A percentile compares a stretch with the other conserved stretches of the same genome.
Conservation (phyloP, 2,113 vertebrate species). For the Gopherus evgoodei region DNA sequence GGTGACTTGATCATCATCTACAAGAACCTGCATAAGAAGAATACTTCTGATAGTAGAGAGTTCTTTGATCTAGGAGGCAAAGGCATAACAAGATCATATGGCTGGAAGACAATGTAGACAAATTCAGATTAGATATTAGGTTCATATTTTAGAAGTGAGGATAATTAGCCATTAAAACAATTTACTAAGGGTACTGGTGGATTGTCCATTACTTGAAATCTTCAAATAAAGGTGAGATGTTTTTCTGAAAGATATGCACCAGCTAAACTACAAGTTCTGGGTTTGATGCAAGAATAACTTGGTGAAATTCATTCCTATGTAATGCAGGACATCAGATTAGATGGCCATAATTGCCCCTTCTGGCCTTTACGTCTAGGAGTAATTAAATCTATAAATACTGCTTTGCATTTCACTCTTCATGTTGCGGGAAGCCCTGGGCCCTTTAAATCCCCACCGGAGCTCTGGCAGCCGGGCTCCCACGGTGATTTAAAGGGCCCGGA, state of each 20-base stretch:
- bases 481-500: no score
- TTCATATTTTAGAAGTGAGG: background rate
- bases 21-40: background rate
- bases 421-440: no score
- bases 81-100: constrained; percentile 18
- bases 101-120: constrained; percentile 19
- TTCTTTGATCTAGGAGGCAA: background rate
- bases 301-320: background rate
- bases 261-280: background rate
- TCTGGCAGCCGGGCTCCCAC: no score
- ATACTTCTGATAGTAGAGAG: no score
- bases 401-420: background rate
- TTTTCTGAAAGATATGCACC: background rate
- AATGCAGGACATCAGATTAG: background rate
- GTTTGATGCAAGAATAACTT: background rate
- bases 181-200: background rate
- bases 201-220: background rate
- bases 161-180: background rate
- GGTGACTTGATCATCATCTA: background rate
- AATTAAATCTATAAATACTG: background rate
- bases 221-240: background rate
- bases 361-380: background rate
- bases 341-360: background rate
- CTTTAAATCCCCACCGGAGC: no score
- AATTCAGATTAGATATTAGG: background rate